A percentile compares a stretch with the other conserved stretches of the same genome.
Evolutionary conservation across 2,797 vertebrate genomes (phyloP).

Genomic region (Parotocinclus haroldoi): DNA sequence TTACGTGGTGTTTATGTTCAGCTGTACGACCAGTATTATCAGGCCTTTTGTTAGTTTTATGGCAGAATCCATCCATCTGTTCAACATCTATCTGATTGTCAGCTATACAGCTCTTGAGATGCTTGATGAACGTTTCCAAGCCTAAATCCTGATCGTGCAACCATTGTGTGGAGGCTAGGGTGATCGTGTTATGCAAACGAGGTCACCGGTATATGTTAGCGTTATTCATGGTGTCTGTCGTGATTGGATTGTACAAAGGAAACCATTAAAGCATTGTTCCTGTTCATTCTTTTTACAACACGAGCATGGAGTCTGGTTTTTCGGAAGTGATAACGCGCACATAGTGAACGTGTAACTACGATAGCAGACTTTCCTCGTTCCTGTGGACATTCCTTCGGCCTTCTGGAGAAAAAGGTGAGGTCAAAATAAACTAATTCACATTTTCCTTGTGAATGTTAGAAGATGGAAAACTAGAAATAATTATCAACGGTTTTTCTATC

Average conservation of each 20-base stretch:
- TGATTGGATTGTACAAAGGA: slow-evolving; percentile 26
- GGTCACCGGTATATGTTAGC: slow-evolving; percentile 9
- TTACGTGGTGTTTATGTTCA: slow-evolving; percentile 55
- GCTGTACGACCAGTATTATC: slow-evolving; percentile 39
- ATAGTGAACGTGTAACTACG: too few relatives aligned
- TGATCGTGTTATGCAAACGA: slow-evolving; percentile 19
- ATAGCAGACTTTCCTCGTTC: too few relatives aligned
- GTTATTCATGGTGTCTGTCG: background rate
- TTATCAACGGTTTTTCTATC: too few relatives aligned
- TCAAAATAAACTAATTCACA: too few relatives aligned
- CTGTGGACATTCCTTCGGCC: too few relatives aligned
- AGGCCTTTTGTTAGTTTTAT: background rate
- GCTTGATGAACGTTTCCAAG: background rate
- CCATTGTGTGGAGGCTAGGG: background rate
- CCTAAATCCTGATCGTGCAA: background rate
- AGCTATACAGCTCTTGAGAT: too few relatives aligned
- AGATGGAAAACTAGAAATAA: too few relatives aligned
- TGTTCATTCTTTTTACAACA: background rate
- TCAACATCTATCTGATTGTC: background rate
- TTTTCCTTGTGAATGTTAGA: too few relatives aligned
- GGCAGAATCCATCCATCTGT: background rate
- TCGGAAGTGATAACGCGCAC: too few relatives aligned
- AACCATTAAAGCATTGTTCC: slow-evolving; percentile 21
- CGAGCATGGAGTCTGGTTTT: too few relatives aligned
- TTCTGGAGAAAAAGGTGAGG: too few relatives aligned